Evolutionary conservation across 1,140 invertebrate genomes (phyloP).

Genomic region (Paraescarpia echinospica): DNA sequence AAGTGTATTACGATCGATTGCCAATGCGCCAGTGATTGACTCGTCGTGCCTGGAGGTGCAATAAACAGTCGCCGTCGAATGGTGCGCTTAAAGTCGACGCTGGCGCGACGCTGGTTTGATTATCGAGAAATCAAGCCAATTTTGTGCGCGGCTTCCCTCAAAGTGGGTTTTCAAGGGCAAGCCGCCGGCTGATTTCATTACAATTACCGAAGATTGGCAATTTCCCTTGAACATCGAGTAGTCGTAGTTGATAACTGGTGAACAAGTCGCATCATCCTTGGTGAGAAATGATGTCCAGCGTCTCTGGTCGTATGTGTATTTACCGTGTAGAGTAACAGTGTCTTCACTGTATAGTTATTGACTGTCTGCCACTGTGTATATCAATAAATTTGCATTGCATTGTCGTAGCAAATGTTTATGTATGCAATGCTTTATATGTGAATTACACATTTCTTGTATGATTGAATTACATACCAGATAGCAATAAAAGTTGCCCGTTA

Average conservation of each 20-base stretch:
- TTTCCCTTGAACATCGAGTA: background rate
- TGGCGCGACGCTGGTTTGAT: background rate
- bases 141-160: background rate
- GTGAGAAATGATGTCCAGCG: background rate
- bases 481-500: too few species aligned
- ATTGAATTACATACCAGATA: too few species aligned
- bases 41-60: background rate
- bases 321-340: background rate
- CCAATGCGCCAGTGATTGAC: background rate
- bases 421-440: too few species aligned
- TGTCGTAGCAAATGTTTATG: too few species aligned
- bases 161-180: background rate
- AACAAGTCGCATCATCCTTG: background rate
- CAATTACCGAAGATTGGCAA: background rate
- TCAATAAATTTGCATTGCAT: background rate
- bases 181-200: background rate
- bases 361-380: background rate
- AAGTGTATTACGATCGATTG: background rate
- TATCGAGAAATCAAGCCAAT: constrained; percentile 5
- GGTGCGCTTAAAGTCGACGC: background rate
- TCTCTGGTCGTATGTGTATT: background rate
- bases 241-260: background rate
- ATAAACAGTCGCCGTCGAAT: background rate
- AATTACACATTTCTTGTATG: too few species aligned
- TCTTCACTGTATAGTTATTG: too few species aligned